Evolutionary conservation across 1,140 invertebrate species (phyloP), one percentile per base, ranked within the genome.

Genomic region (Psilanteris sp.): DNA sequence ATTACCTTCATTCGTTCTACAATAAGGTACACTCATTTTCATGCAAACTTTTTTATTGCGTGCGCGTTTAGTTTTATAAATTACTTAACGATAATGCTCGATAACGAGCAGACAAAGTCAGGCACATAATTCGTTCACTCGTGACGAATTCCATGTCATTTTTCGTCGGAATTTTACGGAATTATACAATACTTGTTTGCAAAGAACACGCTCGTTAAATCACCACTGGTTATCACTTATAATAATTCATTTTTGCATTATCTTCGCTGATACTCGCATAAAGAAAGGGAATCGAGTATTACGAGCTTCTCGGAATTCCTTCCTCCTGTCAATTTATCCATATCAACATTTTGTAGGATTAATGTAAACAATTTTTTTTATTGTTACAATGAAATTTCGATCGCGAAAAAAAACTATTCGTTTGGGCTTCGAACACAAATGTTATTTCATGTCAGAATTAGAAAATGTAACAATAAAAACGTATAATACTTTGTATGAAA

Each of bases 191-290:
- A 20, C 20, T 61, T 61, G 43, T 48, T 61, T 48, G 57, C 57
- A 15, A 18, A 41, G 26, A 50, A 10, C 9, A 22, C 3, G 5
- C 29, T 44, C 27, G 16, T 52, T 41, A 29, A 66, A 46, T 36
- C 61, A 43, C 46, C 29, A 18, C 13, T n/a, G 20, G 26, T 55
- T 68, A 68, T 68, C 50, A 26, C 48, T 68, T 39, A 18, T n/a
- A 67, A 55, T 55, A 64, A 52, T 31, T 54, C 18, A 46, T 68
- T 57, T 55, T 50, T 57, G 32, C 34, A 39, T 50, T 68, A 68
- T 68, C 64, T 48, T 0, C 6, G 10, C 52, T 39, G 64, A 68
- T 67, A 67, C 34, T 32, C 31, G 9, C 11, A 10, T 34, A 48
- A 68, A 68, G 41, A 57, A 67, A 37, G 62, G 55, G 22, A 48